Base-by-base conservation (phyloP, 2,797 vertebrate genomes). In the Vireo griseus region DNA sequence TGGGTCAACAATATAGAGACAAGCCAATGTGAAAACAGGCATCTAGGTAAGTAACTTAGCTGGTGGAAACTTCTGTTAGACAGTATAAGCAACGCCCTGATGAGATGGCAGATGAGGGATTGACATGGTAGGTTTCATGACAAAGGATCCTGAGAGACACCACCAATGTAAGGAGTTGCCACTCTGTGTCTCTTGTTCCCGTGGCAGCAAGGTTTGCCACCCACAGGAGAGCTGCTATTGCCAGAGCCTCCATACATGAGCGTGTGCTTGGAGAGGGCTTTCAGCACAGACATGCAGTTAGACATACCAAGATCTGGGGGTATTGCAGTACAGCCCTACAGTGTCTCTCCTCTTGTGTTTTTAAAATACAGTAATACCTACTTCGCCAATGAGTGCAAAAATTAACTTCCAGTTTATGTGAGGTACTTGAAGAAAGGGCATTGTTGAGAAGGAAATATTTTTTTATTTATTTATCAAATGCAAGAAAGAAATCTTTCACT, bases 381-480 rank as follows among this genome's bases (percentile, higher is more conserved):
- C 16, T 25, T 79, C 55, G 67, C 4, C 12, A 19, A 5, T 22
- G 19, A 77, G 22, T 21, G 28, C 33, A 74, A 61, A 61, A 55
- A 47, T 84, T 68, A 25, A 45, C 61, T 77, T 74, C 24, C 72
- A 31, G 40, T 4, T 0, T 50, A 25, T 37, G 7, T 31, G 48
- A 93, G 14, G 6, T 66, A 17, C 26, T 67, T 39, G n/a, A 82
- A 79, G 63, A 63, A 81, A 87, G 6, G 48, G 3, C 2, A 1
- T 15, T 76, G 25, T 45, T 58, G 29, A 73, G 29, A 37, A 85
- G 71, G 16, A 84, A 50, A 51, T 75, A 20, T 6, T 14, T 74
- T 80, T 84, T 51, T 22, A 47, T 86, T 92, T 78, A 26, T 73
- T 13, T 33, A 77, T 75, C 54, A 66, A 61, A 66, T 24, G 13